These are phyloP conservation scores for Drosophila sproati DNA, from an alignment of 1,140 invertebrate genomes.

Conservation along the genomic window DNA sequence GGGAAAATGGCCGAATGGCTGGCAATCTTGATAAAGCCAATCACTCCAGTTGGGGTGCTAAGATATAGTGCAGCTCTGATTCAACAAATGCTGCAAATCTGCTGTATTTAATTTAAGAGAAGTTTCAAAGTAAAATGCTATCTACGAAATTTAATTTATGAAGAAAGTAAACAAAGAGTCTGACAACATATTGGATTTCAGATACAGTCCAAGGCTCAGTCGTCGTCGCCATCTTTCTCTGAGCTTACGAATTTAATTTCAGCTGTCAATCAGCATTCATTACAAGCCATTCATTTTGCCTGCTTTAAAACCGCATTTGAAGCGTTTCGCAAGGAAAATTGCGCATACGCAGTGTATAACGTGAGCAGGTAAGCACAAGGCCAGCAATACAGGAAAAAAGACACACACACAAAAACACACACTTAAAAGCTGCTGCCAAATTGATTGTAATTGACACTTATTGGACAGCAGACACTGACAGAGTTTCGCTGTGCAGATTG, in stretches of 20 bases:
- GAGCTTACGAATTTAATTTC: slow-evolving; percentile 46
- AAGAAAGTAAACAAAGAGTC: too few species aligned
- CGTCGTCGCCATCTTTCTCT: slow-evolving; percentile 13
- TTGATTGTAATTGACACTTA: slow-evolving; percentile 74
- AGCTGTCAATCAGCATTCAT: slow-evolving; percentile 61
- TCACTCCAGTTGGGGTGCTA: too few species aligned
- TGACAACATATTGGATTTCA: slow-evolving; percentile 16
- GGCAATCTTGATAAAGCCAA: too few species aligned
- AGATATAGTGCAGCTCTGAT: too few species aligned
- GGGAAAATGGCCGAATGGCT: too few species aligned
- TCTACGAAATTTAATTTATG: too few species aligned
- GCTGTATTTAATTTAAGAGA: too few species aligned
- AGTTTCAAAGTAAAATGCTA: too few species aligned
- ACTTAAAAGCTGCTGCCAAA: slow-evolving; percentile 53
- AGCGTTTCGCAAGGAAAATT: slow-evolving; percentile 29
- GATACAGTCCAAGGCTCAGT: slow-evolving; percentile 2
- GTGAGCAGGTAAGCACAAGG: slow-evolving; percentile 27
- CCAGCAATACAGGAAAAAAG: slow-evolving; percentile 10
- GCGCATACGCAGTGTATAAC: slow-evolving; percentile 37
- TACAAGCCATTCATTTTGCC: slow-evolving; percentile 15
- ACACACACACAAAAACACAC: slow-evolving; percentile 16
- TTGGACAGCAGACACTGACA: slow-evolving; percentile 61
- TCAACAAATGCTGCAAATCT: too few species aligned
- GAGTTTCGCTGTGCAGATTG: slow-evolving; percentile 23
- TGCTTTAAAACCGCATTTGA: slow-evolving; percentile 51